phyloP scores from a whole-genome alignment of 1,140 invertebrate species.

The Tetragonula clypearis region DNA sequence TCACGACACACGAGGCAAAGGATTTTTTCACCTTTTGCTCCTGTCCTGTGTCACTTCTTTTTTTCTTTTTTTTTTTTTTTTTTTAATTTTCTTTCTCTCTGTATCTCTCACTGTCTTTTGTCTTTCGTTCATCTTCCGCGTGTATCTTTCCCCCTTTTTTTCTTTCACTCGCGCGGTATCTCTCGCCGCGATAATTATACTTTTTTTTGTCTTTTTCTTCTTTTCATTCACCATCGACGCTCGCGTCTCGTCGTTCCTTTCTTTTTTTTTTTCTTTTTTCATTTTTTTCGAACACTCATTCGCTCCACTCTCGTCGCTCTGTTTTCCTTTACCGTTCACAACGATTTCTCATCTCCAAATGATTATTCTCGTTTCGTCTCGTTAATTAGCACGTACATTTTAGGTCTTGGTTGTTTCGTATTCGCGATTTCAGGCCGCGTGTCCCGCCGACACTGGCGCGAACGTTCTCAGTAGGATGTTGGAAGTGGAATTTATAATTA shows the following conservation, averaged over 20 bases:
- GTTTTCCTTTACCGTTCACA: neutral
- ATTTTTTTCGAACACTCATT: constrained; percentile 1
- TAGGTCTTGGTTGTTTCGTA: constrained; percentile 28
- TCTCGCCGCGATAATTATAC: neutral
- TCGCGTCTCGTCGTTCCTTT: neutral
- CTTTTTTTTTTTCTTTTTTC: too few relatives aligned
- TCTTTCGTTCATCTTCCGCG: neutral
- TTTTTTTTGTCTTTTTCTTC: too few relatives aligned
- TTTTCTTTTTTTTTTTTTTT: neutral
- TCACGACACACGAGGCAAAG: constrained; percentile 70
- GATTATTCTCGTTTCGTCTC: neutral
- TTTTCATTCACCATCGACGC: neutral
- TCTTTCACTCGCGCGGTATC: neutral
- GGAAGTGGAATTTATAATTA: constrained; percentile 29
- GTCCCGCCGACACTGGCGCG: neutral
- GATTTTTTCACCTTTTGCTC: constrained; percentile 53
- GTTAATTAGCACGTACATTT: constrained; percentile 21
- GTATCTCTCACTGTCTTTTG: neutral
- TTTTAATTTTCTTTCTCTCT: neutral
- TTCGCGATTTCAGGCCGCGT: neutral
- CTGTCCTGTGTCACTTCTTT: constrained; percentile 28
- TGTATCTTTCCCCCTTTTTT: neutral
- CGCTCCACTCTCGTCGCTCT: constrained; percentile 14
- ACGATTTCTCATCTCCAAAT: too few relatives aligned
- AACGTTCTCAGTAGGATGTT: neutral